Evolutionary conservation across 2,113 vertebrate genomes (phyloP).

Genomic region (Paramisgurnus dabryanus): DNA sequence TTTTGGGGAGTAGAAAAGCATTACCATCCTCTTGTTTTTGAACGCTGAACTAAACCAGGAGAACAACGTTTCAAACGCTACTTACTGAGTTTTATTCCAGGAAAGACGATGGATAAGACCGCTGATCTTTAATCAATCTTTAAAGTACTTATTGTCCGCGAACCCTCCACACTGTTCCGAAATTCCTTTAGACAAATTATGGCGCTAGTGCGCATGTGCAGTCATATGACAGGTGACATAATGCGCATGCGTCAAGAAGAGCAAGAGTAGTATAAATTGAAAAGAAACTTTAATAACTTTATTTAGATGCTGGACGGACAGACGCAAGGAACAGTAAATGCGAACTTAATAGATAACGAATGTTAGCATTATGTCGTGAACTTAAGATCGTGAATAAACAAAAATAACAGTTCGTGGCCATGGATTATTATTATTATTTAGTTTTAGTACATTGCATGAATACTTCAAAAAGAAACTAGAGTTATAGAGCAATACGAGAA

Average conservation of each 20-base stretch:
- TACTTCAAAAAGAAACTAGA: no score
- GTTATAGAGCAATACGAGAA: background rate
- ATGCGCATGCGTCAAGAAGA: constrained; percentile 13
- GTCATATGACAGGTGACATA: constrained; percentile 1
- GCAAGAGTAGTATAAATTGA: background rate
- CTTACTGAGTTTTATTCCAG: constrained; percentile 35
- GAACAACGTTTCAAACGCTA: background rate
- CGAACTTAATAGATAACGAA: no score
- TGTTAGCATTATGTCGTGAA: no score
- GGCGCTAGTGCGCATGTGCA: constrained; percentile 42
- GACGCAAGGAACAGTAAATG: no score
- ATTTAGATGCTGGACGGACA: no score
- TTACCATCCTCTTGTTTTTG: constrained; percentile 8
- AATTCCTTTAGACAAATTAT: constrained; percentile 65
- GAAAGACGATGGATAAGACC: background rate
- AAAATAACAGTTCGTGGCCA: no score
- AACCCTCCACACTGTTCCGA: constrained; percentile 6
- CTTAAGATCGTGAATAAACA: no score
- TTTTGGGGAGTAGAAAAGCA: constrained; percentile 5
- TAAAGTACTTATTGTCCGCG: background rate
- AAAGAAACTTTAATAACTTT: background rate
- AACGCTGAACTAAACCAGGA: background rate
- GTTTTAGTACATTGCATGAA: background rate
- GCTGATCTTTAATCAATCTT: background rate
- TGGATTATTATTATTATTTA: background rate